Percentiles rank a stretch among this genome's conserved stretches.
These are phyloP conservation scores for Drosophila antonietae DNA, from an alignment of 2,888 invertebrate species.

Conservation along the genomic window DNA sequence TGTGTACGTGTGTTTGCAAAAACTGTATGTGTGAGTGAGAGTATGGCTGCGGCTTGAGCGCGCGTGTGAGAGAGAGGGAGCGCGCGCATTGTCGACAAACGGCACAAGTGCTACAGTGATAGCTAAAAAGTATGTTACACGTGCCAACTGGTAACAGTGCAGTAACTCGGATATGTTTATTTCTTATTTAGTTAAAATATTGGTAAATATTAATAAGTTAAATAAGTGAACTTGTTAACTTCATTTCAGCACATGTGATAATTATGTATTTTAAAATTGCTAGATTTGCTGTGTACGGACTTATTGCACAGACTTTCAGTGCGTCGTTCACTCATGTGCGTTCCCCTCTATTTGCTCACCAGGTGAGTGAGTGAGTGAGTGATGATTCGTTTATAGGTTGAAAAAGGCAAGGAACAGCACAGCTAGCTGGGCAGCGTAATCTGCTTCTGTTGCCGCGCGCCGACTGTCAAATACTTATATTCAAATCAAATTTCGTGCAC, in stretches of 20 bases:
- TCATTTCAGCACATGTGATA: background rate
- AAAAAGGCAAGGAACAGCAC: conserved; percentile 60
- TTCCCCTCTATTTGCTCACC: conserved; percentile 61
- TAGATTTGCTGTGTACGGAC: conserved; percentile 37
- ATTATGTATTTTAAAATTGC: background rate
- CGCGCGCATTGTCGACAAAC: conserved; percentile 78
- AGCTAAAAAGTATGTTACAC: conserved; percentile 50
- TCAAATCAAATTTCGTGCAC: conserved; percentile 72
- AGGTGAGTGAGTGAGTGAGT: conserved; percentile 72
- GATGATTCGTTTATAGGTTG: conserved; percentile 68
- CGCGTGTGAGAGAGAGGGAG: conserved; percentile 67
- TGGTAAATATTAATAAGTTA: background rate
- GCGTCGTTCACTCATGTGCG: conserved; percentile 57
- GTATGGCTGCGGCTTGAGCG: conserved; percentile 62
- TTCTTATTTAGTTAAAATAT: background rate
- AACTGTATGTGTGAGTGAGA: conserved; percentile 56
- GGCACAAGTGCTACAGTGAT: conserved; percentile 73
- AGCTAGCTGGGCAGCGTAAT: conserved; percentile 58
- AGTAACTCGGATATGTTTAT: conserved; percentile 2
- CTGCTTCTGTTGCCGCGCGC: conserved; percentile 44
- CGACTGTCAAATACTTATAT: conserved; percentile 69
- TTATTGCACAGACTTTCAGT: conserved; percentile 53
- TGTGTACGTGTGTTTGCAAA: conserved; percentile 49
- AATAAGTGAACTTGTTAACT: background rate
- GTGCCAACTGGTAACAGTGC: conserved; percentile 27